Evolutionary conservation across 2,113 vertebrate species (phyloP), one percentile per base, ranked within the genome.

Genomic region (Psephotus haematonotus): DNA sequence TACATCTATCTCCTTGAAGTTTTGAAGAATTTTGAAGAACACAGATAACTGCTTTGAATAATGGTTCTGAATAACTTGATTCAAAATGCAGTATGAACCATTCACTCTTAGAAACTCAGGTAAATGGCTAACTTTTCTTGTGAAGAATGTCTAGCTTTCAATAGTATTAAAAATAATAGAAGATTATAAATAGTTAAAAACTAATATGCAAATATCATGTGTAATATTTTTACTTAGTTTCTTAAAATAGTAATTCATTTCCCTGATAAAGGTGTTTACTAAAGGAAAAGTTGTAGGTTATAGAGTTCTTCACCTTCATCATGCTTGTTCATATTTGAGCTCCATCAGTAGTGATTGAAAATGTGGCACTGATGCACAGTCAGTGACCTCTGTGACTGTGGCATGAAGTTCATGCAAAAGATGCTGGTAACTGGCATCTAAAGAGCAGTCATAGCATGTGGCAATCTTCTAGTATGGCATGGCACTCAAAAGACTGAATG

Each of bases 301-400:
- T 2, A 43, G 53, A 62, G n/a, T 4, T 90, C 57, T 70, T 47
- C 25, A 11, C 60, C 29, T 64, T 55, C 15, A 17, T 31, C 6
- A 15, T 16, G 22, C 9, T 62, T 20, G 8, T 80, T 50, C 25
- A 20, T 44, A 8, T 47, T 31, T 52, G 53, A 81, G 49, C 22
- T 52, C 20, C 46, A 11, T 52, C 65, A 8, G 0, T 6, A 18
- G 23, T 3, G 47, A 10, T 0, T 31, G 82, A 15, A 13, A 24
- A 50, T 20, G 25, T 44, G 27, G 64, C 3, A 2, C 88, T 86
- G 81, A 1, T 70, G 72, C 63, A 8, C 12, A 0, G 12, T 22
- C 8, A 1, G 33, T 63, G 52, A 25, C 12, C 41, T 44, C 17
- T 10, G 0, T 9, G 41, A 28, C 33, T 33, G 3, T 4, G 28